These are phyloP conservation scores for Centrocercus urophasianus DNA, from an alignment of 2,113 vertebrate genomes.

Conservation along the genomic window DNA sequence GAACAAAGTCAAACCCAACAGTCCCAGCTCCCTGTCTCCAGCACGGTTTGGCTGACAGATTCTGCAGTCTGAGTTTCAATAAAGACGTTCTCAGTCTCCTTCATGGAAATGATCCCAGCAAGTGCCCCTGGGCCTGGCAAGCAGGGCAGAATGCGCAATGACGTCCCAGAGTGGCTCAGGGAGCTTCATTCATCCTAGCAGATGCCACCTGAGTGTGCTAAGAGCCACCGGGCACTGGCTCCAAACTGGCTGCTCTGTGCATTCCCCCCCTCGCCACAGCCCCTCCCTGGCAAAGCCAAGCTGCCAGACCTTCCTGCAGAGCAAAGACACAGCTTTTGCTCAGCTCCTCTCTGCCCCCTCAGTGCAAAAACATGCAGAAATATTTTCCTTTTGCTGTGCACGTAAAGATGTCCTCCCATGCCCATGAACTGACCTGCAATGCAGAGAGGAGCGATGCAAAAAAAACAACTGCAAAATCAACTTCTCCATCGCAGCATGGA, in stretches of 20 bases:
- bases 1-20: not conserved
- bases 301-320: slow-evolving; percentile 44
- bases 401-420: not conserved
- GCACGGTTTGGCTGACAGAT: not conserved
- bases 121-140: slow-evolving; percentile 6
- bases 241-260: not conserved
- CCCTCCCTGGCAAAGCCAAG: slow-evolving; percentile 11
- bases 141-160: not conserved
- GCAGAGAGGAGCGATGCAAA: not conserved
- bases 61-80: not conserved
- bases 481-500: not conserved
- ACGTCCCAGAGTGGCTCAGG: not conserved
- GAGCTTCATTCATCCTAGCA: not conserved
- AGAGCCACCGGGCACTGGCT: slow-evolving; percentile 12
- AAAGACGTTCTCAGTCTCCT: slow-evolving; percentile 25
- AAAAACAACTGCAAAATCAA: not conserved
- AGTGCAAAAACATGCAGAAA: not conserved
- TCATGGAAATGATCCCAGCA: slow-evolving; percentile 22
- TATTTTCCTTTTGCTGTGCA: not conserved
- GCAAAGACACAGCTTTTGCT: not conserved
- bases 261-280: not conserved
- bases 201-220: not conserved
- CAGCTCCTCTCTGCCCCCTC: not conserved
- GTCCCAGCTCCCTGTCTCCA: not conserved
- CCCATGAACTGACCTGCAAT: not conserved